These are phyloP conservation scores for Halictus rubicundus DNA, from an alignment of 1,140 invertebrate genomes.

Conservation along the genomic window DNA sequence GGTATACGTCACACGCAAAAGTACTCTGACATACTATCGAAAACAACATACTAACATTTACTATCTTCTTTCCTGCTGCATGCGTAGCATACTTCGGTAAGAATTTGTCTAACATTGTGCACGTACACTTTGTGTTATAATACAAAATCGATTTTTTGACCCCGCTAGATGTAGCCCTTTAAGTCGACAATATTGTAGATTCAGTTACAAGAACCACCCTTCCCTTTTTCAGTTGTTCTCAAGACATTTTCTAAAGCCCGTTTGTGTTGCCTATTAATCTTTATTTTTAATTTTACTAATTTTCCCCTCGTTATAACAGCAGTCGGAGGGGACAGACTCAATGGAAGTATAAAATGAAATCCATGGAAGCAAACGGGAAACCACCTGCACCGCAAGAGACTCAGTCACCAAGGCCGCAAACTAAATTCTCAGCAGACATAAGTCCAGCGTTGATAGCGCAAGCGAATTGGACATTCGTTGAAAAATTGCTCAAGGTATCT, in stretches of 20 bases:
- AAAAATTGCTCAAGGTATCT: constrained; percentile 94
- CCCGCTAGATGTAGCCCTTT: no score
- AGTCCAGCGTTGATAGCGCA: constrained; percentile 95
- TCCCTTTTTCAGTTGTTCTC: background rate
- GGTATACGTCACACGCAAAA: constrained; percentile 75
- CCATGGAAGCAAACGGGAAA: constrained; percentile 76
- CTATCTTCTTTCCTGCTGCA: constrained; percentile 62
- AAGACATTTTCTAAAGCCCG: no score
- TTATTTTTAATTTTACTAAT: constrained; percentile 3
- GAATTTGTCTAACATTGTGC: constrained; percentile 47
- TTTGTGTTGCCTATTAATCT: background rate
- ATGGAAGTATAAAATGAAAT: constrained; percentile 80
- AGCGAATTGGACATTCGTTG: constrained; percentile 99
- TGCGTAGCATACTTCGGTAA: constrained; percentile 78
- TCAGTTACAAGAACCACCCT: no score
- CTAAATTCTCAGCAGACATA: constrained; percentile 82
- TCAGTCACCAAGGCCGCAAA: constrained; percentile 78
- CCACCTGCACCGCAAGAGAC: constrained; percentile 73
- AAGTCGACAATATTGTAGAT: no score
- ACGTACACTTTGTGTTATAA: background rate
- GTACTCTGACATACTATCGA: background rate
- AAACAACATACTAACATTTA: constrained; percentile 47
- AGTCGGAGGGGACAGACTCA: constrained; percentile 78
- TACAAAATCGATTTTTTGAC: no score
- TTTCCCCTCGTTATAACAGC: constrained; percentile 47